Conservation (phyloP, 1,140 invertebrate genomes). For the Plutomurus gul region DNA sequence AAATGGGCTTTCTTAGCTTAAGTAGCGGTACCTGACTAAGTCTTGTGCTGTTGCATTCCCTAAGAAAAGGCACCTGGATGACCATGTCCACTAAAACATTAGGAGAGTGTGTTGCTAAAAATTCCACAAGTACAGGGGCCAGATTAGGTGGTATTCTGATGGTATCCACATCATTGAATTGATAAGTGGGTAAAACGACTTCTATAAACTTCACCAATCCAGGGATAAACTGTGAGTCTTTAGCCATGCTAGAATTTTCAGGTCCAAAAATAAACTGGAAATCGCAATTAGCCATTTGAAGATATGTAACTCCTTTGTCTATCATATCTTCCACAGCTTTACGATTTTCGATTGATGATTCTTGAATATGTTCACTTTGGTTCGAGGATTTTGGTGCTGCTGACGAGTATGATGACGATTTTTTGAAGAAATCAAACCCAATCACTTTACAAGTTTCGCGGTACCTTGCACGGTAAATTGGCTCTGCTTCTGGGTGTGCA, state of each 20-base stretch:
- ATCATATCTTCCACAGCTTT: constrained; percentile 27
- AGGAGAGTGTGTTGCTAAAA: constrained; percentile 38
- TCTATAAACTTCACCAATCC: constrained; percentile 49
- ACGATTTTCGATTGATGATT: background rate
- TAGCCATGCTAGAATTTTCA: constrained; percentile 33
- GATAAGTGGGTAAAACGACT: constrained; percentile 17
- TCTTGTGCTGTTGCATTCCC: constrained; percentile 43
- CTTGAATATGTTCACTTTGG: background rate
- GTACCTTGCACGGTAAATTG: background rate
- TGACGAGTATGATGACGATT: background rate
- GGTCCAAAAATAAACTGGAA: constrained; percentile 40
- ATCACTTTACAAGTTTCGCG: constrained; percentile 32
- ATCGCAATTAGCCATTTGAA: constrained; percentile 39
- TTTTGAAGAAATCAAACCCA: constrained; percentile 42
- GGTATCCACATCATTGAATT: background rate
- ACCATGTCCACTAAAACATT: constrained; percentile 42
- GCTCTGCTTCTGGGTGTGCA: constrained; percentile 15
- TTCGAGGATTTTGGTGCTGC: background rate
- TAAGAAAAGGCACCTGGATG: constrained; percentile 43
- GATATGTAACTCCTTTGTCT: constrained; percentile 49
- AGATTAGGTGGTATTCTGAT: constrained; percentile 43
- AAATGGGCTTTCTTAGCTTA: no score
- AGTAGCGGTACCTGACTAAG: constrained; percentile 29
- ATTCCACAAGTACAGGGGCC: constrained; percentile 41
- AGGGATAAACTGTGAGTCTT: constrained; percentile 37